Evolutionary conservation across 2,888 invertebrate genomes (phyloP).

Genomic region (Resseliella maxima): DNA sequence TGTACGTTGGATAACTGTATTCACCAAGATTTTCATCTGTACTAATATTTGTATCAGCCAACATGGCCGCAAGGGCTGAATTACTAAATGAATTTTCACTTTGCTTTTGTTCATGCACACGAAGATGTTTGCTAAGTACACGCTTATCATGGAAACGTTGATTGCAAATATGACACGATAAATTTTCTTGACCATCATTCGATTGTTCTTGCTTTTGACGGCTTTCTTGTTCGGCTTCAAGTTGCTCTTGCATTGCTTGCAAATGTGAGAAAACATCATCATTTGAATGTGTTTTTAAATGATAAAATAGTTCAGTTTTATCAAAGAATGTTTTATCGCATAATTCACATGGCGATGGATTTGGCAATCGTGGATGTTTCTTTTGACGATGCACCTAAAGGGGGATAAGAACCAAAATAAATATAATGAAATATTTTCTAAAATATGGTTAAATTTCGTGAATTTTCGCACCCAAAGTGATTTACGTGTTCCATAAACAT

Average conservation of each 20-base stretch:
- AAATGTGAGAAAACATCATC: conserved; percentile 55
- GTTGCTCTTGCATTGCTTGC: conserved; percentile 55
- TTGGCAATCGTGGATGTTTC: conserved; percentile 67
- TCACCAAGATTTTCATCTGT: conserved; percentile 51
- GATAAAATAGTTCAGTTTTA: conserved; percentile 66
- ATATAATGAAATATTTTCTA: no score
- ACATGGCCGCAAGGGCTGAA: conserved; percentile 66
- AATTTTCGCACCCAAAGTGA: conserved; percentile 68
- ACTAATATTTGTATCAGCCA: conserved; percentile 49
- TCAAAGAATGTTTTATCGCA: conserved; percentile 68
- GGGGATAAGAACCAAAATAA: no score
- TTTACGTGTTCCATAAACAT: conserved; percentile 67
- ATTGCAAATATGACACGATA: conserved; percentile 65
- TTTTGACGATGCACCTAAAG: conserved; percentile 68
- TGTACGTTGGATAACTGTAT: conserved; percentile 55
- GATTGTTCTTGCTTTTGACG: conserved; percentile 59
- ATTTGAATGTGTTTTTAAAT: conserved; percentile 61
- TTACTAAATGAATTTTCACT: conserved; percentile 63
- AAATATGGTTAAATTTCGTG: no score
- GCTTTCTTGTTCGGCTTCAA: conserved; percentile 57
- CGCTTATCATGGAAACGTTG: conserved; percentile 67
- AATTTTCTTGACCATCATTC: conserved; percentile 52
- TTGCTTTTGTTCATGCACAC: conserved; percentile 65
- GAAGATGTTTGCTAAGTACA: conserved; percentile 66
- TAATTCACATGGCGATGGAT: conserved; percentile 65